Percentiles rank a stretch among this genome's conserved stretches.
phyloP scores from a whole-genome alignment of 2,113 vertebrate species.

The Aegotheles bennettii region DNA sequence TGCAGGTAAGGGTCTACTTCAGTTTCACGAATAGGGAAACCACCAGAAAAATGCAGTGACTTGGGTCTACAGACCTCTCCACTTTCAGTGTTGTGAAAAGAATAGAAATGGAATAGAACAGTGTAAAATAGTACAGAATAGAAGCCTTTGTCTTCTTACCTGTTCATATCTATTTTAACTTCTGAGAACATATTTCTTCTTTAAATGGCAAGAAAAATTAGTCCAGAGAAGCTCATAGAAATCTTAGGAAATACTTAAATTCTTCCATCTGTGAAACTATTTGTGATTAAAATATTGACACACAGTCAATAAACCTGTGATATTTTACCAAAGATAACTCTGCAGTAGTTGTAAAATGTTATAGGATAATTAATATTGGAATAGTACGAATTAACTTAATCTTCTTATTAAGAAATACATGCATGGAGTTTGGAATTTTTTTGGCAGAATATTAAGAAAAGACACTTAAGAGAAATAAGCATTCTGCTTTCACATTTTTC shows the following conservation, averaged over 20 bases:
- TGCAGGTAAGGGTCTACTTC: not conserved
- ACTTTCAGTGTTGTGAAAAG: not conserved
- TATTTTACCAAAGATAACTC: not conserved
- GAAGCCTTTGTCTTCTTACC: not conserved
- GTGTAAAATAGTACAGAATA: not conserved
- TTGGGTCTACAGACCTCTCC: not conserved
- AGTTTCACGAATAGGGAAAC: not conserved
- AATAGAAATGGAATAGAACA: not conserved
- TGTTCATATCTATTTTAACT: not conserved
- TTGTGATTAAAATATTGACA: constrained; percentile 32
- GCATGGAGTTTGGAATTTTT: not conserved
- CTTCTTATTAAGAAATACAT: not conserved
- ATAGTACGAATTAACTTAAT: not conserved
- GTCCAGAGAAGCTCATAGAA: not conserved
- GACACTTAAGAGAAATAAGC: not conserved
- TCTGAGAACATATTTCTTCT: not conserved
- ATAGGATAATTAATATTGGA: constrained; percentile 1
- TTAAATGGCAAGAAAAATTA: not conserved
- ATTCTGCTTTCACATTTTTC: not conserved
- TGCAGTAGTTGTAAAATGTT: not conserved
- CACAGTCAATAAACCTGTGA: constrained; percentile 5
- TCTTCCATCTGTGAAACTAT: not conserved
- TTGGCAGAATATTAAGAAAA: not conserved
- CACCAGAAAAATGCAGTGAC: not conserved
- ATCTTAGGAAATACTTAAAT: not conserved